Evolutionary conservation across 2,797 vertebrate species (phyloP).

Genomic region (Thaleichthys pacificus): DNA sequence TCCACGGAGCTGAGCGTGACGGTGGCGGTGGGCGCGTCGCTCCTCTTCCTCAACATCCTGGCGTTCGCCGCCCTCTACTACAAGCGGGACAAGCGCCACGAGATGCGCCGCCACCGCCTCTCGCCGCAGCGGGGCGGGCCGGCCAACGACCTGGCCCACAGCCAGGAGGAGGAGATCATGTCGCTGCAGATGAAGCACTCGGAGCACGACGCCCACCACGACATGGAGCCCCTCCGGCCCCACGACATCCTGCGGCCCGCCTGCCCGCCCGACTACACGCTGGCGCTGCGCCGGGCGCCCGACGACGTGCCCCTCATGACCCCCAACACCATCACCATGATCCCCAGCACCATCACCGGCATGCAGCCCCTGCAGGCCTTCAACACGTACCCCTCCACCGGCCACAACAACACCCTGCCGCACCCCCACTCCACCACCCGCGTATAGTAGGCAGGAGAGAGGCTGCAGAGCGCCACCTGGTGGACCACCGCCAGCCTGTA

Average conservation of each 20-base stretch:
- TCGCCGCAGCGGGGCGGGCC: conserved; percentile 79
- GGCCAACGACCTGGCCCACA: conserved; percentile 86
- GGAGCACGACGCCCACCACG: conserved; percentile 83
- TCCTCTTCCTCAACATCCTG: conserved; percentile 93
- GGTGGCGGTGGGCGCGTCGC: conserved; percentile 88
- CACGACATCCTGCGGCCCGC: conserved; percentile 85
- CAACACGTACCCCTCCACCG: conserved; percentile 84
- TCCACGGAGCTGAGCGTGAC: conserved; percentile 92
- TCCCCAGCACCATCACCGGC: conserved; percentile 86
- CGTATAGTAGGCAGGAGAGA: conserved; percentile 82
- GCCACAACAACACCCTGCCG: conserved; percentile 93
- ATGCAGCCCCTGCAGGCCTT: conserved; percentile 91
- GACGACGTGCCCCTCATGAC: conserved; percentile 90
- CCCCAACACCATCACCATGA: conserved; percentile 91
- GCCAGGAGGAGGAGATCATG: conserved; percentile 91
- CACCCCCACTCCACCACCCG: conserved; percentile 93
- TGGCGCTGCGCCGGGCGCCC: conserved; percentile 87
- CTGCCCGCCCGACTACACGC: conserved; percentile 91
- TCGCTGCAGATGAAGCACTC: conserved; percentile 90
- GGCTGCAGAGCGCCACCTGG: conserved; percentile 50
- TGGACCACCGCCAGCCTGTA: conserved; percentile 43
- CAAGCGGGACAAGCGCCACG: conserved; percentile 89
- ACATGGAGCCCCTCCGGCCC: conserved; percentile 83
- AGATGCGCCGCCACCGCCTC: conserved; percentile 83
- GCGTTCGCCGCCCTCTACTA: conserved; percentile 94